Evolutionary conservation across 2,113 vertebrate genomes (phyloP), one percentile per base, ranked within the genome.

Genomic region (Vombatus ursinus): DNA sequence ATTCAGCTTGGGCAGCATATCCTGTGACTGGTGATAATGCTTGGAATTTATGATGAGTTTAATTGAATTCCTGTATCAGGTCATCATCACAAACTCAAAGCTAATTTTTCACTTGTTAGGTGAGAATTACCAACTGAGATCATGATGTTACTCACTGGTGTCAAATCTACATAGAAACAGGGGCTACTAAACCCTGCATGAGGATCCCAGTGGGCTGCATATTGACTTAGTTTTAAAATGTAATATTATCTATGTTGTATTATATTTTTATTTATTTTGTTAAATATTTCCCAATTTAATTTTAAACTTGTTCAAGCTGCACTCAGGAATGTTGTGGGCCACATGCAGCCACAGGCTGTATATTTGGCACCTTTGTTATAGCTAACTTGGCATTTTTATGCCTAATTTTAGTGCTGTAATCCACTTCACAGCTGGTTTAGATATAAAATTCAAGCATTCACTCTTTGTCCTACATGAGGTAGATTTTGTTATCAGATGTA

Each of bases 401-500:
- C 7, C 24, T 53, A 10, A 37, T 8, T 9, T 97, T 93, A 47
- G 47, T 37, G 77, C 61, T 97, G 0, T 94, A 91, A 95, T 96
- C 91, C 23, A 92, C 89, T 61, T 68, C 52, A 37, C 61, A 68
- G 61, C 61, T 68, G 9, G 37, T 95, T 95, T 25, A 12, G 10
- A 6, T 91, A n/a, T 77, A 77, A 22, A 77, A 77, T 77, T 44
- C n/a, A 77, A 44, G 68, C 68, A 77, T 16, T 44, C 16, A 77
- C 37, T 77, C 68, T 77, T 68, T 68, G 28, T 2, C 28, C 31
- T 77, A n/a, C 31, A 22, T 77, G 16, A 44, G 84, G n/a, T 91
- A 95, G 68, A 77, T 50, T 68, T 37, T 90, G 3, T 89, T 96
- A 95, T 95, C 77, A 91, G 44, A 91, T 92, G 54, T 91, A 9